A percentile compares a stretch with the other conserved stretches of the same genome.
phyloP scores from a whole-genome alignment of 2,888 invertebrate genomes.

The Rhopalosiphum nymphaeae region DNA sequence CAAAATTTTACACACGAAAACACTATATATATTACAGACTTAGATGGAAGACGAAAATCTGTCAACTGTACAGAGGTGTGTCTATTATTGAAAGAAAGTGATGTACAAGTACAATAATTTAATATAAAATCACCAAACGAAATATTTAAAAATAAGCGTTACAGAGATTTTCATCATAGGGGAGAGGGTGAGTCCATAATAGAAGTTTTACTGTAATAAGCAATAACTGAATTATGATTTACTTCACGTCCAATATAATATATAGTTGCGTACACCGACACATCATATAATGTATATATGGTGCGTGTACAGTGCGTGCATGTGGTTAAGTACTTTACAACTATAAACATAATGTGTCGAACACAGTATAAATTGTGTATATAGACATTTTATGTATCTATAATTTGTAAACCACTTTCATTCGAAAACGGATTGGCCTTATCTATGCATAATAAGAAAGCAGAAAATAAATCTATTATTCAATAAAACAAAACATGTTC shows the following conservation, averaged over 20 bases:
- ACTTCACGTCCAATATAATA: not conserved
- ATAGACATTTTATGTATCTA: not conserved
- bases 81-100: not conserved
- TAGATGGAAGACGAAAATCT: not conserved
- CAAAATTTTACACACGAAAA: not conserved
- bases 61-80: not conserved
- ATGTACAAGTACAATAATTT: not conserved
- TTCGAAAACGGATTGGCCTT: not conserved
- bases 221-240: not conserved
- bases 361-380: not conserved
- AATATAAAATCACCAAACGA: not conserved
- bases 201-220: not conserved
- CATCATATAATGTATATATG: not conserved
- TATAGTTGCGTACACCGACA: not conserved
- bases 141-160: not conserved
- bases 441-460: not conserved
- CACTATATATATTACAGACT: not conserved
- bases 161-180: not conserved
- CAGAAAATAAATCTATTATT: not conserved
- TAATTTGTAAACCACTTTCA: constrained; percentile 10
- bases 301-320: not conserved
- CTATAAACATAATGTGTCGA: not conserved
- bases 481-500: not conserved
- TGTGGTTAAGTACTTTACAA: not conserved
- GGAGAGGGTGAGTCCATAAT: not conserved